Percentiles rank a stretch among this genome's conserved stretches.
phyloP scores from a whole-genome alignment of 2,797 vertebrate species.

The Coregonus ussuriensis region DNA sequence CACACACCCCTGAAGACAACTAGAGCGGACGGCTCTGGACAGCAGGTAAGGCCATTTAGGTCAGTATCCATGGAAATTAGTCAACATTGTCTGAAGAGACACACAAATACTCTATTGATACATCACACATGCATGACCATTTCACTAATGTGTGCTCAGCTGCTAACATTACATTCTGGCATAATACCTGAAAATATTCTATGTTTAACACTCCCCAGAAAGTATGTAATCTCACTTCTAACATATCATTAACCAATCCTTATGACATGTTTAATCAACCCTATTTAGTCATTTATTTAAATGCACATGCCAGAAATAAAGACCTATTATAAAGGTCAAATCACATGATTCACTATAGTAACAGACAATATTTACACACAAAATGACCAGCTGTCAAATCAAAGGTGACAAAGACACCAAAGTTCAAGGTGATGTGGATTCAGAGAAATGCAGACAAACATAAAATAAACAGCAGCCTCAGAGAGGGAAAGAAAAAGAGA shows the following conservation, averaged over 20 bases:
- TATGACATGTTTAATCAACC: background rate
- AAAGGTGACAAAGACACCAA: constrained; percentile 1
- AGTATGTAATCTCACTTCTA: background rate
- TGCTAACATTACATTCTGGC: background rate
- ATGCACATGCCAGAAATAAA: background rate
- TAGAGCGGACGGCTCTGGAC: background rate
- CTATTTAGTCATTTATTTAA: background rate
- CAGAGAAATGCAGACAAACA: background rate
- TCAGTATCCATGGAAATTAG: background rate
- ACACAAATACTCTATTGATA: no score
- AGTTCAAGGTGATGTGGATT: background rate
- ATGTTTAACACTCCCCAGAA: background rate
- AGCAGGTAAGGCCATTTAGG: background rate
- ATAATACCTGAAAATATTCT: background rate
- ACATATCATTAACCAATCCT: background rate
- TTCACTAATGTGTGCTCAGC: background rate
- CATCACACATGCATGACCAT: no score
- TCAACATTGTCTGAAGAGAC: no score
- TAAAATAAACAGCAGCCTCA: constrained; percentile 10
- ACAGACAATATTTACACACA: constrained; percentile 5
- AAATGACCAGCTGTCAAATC: constrained; percentile 1
- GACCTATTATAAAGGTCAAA: background rate
- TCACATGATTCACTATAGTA: background rate
- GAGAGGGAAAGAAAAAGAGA: background rate
- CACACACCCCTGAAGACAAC: background rate